Base-by-base conservation (phyloP, 2,113 vertebrate genomes). In the Symphodus melops region DNA sequence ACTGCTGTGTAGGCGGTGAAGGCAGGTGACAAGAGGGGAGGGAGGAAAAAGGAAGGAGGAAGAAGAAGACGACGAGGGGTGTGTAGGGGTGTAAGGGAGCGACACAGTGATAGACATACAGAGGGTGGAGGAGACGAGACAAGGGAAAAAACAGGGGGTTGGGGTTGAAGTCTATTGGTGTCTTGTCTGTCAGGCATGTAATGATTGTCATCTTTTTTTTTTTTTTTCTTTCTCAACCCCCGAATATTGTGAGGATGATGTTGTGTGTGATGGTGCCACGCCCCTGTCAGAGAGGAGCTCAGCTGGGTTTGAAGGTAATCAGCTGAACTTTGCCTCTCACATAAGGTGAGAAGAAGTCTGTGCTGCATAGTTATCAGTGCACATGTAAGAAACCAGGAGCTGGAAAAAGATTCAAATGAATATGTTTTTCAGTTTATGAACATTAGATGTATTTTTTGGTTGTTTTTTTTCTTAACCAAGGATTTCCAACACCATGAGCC, bases 1-100 rank as follows among this genome's bases (percentile, higher is more conserved):
- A 80, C 72, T 82, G 65, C 84, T 84, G 86, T 86, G 88, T 86
- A 85, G 90, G 89, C 87, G 89, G 90, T 78, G 87, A 84, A 88
- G 79, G 81, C 79, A 85, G 88, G 88, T 91, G 92, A 90, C 89
- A 88, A 83, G 80, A 84, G 56, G 19, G 33, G 56, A 19, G 61
- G 71, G 75, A 78, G 72, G 49, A 57, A 19, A 75, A 83, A 52
- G 21, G 66, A 77, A 48, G 46, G 19, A 75, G 59, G 41, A 76
- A 72, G 67, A 75, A 78, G 52, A 48, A 48, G 16, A 48, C 6
- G 46, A 48, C 42, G 28, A 6, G 1, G 39, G 51, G 60, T 42
- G 81, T 0, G 37, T 46, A 53, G 77, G 74, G 55, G 69, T 64
- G 66, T 59, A 54, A 79, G 63, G 57, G 49, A 68, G 72, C 46